These are phyloP conservation scores for Sitodiplosis mosellana DNA, from an alignment of 1,140 invertebrate genomes.

Conservation along the genomic window DNA sequence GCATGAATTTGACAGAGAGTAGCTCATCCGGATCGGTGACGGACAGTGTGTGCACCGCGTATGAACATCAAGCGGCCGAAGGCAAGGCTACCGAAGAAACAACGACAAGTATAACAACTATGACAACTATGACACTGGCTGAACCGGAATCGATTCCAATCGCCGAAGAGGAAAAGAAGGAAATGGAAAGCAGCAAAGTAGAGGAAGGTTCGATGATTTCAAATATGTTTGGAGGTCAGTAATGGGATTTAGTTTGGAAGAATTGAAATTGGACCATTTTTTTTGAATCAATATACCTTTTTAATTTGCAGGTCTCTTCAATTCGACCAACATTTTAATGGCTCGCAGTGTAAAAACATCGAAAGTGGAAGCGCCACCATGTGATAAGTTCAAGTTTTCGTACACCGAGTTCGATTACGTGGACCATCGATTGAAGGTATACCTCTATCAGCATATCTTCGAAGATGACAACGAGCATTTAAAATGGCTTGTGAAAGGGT, in stretches of 20 bases:
- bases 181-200: background rate
- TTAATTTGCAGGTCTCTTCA: constrained; percentile 12
- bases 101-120: constrained; percentile 2
- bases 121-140: constrained; percentile 3
- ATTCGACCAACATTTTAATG: constrained; percentile 22
- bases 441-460: constrained; percentile 33
- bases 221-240: constrained; percentile 14
- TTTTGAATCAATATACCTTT: background rate
- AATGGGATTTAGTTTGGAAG: no score
- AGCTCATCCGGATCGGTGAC: constrained; percentile 41
- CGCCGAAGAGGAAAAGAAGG: background rate
- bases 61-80: constrained; percentile 26
- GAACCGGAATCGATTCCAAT: background rate
- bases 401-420: constrained; percentile 32
- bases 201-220: constrained; percentile 11
- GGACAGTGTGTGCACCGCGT: constrained; percentile 39
- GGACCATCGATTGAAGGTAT: constrained; percentile 36
- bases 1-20: constrained; percentile 31
- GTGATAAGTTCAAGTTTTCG: constrained; percentile 29
- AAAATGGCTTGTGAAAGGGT: constrained; percentile 30
- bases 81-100: constrained; percentile 1
- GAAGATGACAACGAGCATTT: constrained; percentile 34
- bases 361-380: constrained; percentile 9
- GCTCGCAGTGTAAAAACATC: constrained; percentile 16
- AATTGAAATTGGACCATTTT: background rate